Conservation (phyloP, 1,140 invertebrate genomes). For the Drosophila ficusphila region DNA sequence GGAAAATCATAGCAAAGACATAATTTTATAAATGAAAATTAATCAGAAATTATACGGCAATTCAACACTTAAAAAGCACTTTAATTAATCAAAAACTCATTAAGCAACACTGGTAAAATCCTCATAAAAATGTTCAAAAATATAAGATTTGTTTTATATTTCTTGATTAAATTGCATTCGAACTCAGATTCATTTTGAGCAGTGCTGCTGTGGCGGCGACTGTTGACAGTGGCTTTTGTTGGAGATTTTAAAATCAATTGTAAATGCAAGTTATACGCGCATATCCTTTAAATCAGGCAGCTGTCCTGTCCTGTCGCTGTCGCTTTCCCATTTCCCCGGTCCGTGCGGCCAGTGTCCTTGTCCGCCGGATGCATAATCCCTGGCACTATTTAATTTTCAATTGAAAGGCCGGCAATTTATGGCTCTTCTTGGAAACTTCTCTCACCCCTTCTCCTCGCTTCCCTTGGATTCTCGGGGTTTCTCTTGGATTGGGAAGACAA, state of each 20-base stretch:
- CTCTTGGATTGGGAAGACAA: slow-evolving; percentile 66
- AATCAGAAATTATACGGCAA: no score
- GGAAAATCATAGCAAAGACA: no score
- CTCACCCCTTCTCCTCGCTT: background rate
- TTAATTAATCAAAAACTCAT: no score
- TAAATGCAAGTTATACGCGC: slow-evolving; percentile 70
- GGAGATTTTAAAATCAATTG: slow-evolving; percentile 77
- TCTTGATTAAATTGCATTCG: no score
- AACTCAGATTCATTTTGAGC: background rate
- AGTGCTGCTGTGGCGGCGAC: slow-evolving; percentile 18
- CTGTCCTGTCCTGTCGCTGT: slow-evolving; percentile 45
- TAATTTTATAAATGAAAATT: no score
- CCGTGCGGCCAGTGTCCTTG: slow-evolving; percentile 31
- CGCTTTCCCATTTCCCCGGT: background rate
- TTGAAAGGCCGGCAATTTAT: slow-evolving; percentile 70
- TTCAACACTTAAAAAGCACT: no score
- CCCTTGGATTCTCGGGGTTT: no score
- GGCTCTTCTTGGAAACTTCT: slow-evolving; percentile 20
- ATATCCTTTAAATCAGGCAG: slow-evolving; percentile 70
- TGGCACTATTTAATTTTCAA: slow-evolving; percentile 78
- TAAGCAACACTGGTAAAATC: no score
- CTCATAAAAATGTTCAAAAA: no score
- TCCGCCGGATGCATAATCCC: slow-evolving; percentile 58
- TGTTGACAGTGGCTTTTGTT: slow-evolving; percentile 71
- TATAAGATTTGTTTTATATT: no score